phyloP scores from a whole-genome alignment of 2,113 vertebrate species.

The Copsychus sechellarum region DNA sequence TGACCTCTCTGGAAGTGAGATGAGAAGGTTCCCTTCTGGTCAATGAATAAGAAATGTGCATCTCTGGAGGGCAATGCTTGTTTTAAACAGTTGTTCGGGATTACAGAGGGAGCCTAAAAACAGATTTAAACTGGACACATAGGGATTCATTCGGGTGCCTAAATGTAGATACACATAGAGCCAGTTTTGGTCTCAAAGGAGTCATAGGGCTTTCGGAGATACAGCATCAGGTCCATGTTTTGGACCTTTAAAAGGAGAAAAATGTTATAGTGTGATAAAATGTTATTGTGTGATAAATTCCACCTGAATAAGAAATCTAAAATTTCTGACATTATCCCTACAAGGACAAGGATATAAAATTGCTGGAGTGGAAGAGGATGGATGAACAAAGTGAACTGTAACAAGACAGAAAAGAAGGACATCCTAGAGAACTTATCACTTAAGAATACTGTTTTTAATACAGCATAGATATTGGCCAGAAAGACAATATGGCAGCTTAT shows the following conservation, averaged over 20 bases:
- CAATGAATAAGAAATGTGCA: not conserved
- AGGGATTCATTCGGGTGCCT: not conserved
- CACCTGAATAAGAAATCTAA: not conserved
- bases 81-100: not conserved
- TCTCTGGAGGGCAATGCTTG: not conserved
- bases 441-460: not conserved
- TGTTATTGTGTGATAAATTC: not conserved
- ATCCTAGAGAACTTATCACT: not conserved
- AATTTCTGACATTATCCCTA: not conserved
- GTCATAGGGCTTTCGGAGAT: not conserved
- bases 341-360: not conserved
- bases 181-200: not conserved
- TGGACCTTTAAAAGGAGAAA: not conserved
- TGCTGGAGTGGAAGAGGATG: not conserved
- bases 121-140: not conserved
- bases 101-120: not conserved
- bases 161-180: not conserved
- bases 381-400: not conserved
- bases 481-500: not conserved
- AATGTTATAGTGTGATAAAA: not conserved
- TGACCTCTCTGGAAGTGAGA: not conserved
- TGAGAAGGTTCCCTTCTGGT: not conserved
- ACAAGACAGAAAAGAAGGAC: not conserved
- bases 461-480: not conserved
- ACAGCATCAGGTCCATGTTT: not conserved